Percentiles rank a stretch among this genome's conserved stretches.
phyloP scores from a whole-genome alignment of 2,888 invertebrate species.

The Psococerastis gibbosa region DNA sequence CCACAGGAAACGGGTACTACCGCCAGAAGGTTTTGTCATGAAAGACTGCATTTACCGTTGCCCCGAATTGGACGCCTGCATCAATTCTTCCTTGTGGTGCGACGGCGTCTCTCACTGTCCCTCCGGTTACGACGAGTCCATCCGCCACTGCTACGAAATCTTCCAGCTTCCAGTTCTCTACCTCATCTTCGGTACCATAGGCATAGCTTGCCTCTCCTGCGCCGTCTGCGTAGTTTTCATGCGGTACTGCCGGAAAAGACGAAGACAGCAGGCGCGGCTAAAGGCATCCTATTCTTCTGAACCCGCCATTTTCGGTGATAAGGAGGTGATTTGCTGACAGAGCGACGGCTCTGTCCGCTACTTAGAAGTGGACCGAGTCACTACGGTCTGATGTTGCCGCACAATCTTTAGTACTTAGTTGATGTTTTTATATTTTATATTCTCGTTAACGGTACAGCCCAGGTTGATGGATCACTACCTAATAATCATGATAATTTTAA shows the following conservation, averaged over 20 bases:
- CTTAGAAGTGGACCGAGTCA: slow-evolving; percentile 76
- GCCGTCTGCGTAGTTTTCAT: slow-evolving; percentile 20
- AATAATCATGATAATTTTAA: too few species aligned
- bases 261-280: slow-evolving; percentile 12
- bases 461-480: too few species aligned
- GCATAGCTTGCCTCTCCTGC: slow-evolving; percentile 24
- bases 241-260: slow-evolving; percentile 11
- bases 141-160: slow-evolving; percentile 51
- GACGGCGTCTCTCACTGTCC: slow-evolving; percentile 63
- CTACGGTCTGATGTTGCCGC: slow-evolving; percentile 56
- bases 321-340: slow-evolving; percentile 89
- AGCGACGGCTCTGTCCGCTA: slow-evolving; percentile 89
- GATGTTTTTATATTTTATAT: too few species aligned
- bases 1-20: slow-evolving; percentile 31
- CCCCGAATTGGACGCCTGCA: slow-evolving; percentile 63
- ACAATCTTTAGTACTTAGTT: too few species aligned
- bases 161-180: slow-evolving; percentile 58
- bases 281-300: slow-evolving; percentile 34
- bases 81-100: slow-evolving; percentile 61
- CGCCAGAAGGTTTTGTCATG: slow-evolving; percentile 34
- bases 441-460: too few species aligned
- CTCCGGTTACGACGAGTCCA: slow-evolving; percentile 58
- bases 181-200: slow-evolving; percentile 31
- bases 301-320: slow-evolving; percentile 67
- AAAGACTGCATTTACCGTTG: slow-evolving; percentile 60